These are phyloP conservation scores for Diaperis boleti DNA, from an alignment of 2,888 invertebrate species.

Conservation along the genomic window DNA sequence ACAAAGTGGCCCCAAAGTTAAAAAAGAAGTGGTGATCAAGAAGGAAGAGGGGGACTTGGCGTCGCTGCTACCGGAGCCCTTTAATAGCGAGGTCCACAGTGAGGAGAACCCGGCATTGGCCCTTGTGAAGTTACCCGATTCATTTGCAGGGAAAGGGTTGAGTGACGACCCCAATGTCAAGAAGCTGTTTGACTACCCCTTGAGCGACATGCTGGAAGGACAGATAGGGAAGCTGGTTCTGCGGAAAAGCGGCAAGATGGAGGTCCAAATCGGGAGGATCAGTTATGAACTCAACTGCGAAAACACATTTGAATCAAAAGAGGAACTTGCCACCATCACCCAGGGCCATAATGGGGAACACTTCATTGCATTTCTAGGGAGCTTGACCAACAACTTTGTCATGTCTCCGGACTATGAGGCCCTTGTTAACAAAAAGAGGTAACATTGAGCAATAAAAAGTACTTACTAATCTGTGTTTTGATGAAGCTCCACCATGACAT, in stretches of 20 bases:
- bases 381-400: constrained; percentile 30
- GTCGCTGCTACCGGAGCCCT: constrained; percentile 45
- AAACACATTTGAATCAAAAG: constrained; percentile 29
- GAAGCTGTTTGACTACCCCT: constrained; percentile 57
- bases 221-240: constrained; percentile 61
- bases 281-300: constrained; percentile 56
- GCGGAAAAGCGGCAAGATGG: constrained; percentile 60
- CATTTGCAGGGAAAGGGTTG: constrained; percentile 61
- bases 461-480: constrained; percentile 31
- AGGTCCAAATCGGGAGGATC: constrained; percentile 58
- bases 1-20: constrained; percentile 40
- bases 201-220: constrained; percentile 60
- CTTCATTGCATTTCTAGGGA: constrained; percentile 32
- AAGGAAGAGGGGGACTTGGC: constrained; percentile 18
- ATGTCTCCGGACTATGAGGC: constrained; percentile 39
- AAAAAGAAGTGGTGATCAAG: constrained; percentile 42
- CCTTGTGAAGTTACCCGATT: constrained; percentile 60
- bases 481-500: constrained; percentile 31
- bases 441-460: constrained; percentile 16
- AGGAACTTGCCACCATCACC: constrained; percentile 34
- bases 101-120: constrained; percentile 58
- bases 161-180: constrained; percentile 58
- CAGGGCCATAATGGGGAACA: constrained; percentile 25
- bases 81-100: constrained; percentile 50
- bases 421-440: constrained; percentile 16